Evolutionary conservation across 2,888 invertebrate genomes (phyloP).

Genomic region (Aspidiotus destructor): DNA sequence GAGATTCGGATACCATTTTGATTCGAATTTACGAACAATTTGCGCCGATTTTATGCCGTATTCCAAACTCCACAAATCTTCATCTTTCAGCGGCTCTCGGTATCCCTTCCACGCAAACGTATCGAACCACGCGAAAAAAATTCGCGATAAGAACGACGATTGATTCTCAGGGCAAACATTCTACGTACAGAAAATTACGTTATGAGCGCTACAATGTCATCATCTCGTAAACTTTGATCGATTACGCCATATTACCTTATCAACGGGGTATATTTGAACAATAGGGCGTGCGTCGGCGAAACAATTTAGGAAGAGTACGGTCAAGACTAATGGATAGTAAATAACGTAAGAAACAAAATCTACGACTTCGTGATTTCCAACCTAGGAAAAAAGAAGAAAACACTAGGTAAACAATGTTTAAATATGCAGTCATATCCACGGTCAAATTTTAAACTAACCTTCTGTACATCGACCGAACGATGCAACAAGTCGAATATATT

Average conservation of each 20-base stretch:
- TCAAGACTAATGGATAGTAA: constrained; percentile 60
- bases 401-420: neutral
- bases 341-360: constrained; percentile 67
- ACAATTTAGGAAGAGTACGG: constrained; percentile 67
- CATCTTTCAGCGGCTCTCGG: constrained; percentile 64
- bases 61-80: constrained; percentile 85
- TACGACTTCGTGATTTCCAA: constrained; percentile 6
- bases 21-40: constrained; percentile 73
- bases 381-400: constrained; percentile 38
- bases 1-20: constrained; percentile 62
- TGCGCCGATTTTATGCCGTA: constrained; percentile 67
- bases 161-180: constrained; percentile 78
- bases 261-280: constrained; percentile 57
- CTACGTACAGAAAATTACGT: constrained; percentile 45
- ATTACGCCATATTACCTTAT: constrained; percentile 48
- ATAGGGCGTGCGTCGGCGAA: constrained; percentile 65
- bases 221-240: too few relatives aligned
- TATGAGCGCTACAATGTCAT: neutral
- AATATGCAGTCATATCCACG: neutral
- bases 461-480: too few relatives aligned
- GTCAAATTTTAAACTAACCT: neutral
- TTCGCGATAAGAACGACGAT: constrained; percentile 74
- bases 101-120: constrained; percentile 73
- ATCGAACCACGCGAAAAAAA: constrained; percentile 89
- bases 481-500: neutral